A percentile compares a stretch with the other conserved stretches of the same genome.
phyloP scores from a whole-genome alignment of 1,140 invertebrate species.

The Lerema accius region DNA sequence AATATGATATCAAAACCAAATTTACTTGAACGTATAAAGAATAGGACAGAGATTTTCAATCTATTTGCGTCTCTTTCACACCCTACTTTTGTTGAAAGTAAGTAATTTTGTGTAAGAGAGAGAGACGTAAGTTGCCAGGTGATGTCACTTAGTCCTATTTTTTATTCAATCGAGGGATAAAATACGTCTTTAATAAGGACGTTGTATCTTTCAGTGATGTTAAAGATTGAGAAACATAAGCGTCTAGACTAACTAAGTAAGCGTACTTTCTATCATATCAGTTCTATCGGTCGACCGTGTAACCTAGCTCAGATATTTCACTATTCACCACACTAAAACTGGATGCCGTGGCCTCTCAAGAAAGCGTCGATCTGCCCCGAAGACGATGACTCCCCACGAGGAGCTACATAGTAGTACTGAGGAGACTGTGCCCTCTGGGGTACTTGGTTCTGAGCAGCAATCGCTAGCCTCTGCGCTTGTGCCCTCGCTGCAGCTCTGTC shows the following conservation, averaged over 20 bases:
- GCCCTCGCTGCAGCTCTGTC: constrained; percentile 77
- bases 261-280: constrained; percentile 25
- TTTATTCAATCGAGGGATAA: too few species aligned
- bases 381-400: constrained; percentile 81
- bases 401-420: constrained; percentile 87
- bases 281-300: constrained; percentile 41
- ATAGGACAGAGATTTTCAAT: too few species aligned
- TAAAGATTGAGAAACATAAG: not conserved
- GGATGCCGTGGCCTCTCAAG: constrained; percentile 87
- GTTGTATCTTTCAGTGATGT: too few species aligned
- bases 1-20: not conserved
- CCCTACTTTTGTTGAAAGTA: too few species aligned
- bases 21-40: too few species aligned
- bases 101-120: too few species aligned
- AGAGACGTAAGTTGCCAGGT: too few species aligned
- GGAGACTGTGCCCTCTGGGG: constrained; percentile 53
- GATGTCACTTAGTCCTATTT: too few species aligned
- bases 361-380: constrained; percentile 91
- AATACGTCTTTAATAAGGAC: too few species aligned
- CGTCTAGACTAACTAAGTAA: not conserved
- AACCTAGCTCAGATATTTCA: constrained; percentile 54
- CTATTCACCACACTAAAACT: constrained; percentile 79
- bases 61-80: too few species aligned
- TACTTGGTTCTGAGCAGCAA: constrained; percentile 70
- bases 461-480: constrained; percentile 75